Percentiles rank a stretch among this genome's conserved stretches.
phyloP scores from a whole-genome alignment of 2,113 vertebrate species.

The Apus apus region DNA sequence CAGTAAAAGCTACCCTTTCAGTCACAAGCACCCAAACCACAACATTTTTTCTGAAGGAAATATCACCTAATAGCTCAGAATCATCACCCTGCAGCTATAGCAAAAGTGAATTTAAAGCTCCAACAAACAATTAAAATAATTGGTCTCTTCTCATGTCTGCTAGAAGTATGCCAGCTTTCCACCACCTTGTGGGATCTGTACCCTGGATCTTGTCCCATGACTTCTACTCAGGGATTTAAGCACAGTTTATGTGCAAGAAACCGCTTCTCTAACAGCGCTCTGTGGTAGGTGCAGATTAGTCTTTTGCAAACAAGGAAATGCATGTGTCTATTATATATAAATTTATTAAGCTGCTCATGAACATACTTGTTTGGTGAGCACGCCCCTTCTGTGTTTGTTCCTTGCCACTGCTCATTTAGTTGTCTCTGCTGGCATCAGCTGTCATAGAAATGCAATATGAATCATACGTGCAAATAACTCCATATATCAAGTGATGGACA shows the following conservation, averaged over 20 bases:
- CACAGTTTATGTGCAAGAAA: not conserved
- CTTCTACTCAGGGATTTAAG: slow-evolving; percentile 17
- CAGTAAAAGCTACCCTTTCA: not conserved
- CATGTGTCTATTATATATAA: not conserved
- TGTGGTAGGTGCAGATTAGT: slow-evolving; percentile 34
- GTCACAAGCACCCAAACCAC: not conserved
- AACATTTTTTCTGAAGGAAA: slow-evolving; percentile 41
- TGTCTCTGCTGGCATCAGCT: not conserved
- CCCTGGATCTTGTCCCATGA: slow-evolving; percentile 22
- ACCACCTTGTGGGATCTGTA: not conserved
- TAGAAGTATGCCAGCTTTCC: slow-evolving; percentile 23
- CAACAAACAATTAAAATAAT: slow-evolving; percentile 44
- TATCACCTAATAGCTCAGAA: slow-evolving; percentile 15
- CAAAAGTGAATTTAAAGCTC: slow-evolving; percentile 7
- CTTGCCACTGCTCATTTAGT: not conserved
- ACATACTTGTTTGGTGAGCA: not conserved
- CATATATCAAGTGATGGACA: not conserved
- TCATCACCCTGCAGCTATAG: slow-evolving; percentile 15
- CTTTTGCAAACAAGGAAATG: not conserved
- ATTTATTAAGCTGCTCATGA: slow-evolving; percentile 3
- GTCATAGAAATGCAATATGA: not conserved
- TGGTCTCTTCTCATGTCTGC: slow-evolving; percentile 27
- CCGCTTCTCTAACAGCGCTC: not conserved
- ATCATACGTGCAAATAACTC: not conserved
- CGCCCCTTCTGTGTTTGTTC: not conserved